Percentiles rank a stretch among this genome's conserved stretches.
Evolutionary conservation across 2,113 vertebrate genomes (phyloP).

Genomic region (Halcyon senegalensis): DNA sequence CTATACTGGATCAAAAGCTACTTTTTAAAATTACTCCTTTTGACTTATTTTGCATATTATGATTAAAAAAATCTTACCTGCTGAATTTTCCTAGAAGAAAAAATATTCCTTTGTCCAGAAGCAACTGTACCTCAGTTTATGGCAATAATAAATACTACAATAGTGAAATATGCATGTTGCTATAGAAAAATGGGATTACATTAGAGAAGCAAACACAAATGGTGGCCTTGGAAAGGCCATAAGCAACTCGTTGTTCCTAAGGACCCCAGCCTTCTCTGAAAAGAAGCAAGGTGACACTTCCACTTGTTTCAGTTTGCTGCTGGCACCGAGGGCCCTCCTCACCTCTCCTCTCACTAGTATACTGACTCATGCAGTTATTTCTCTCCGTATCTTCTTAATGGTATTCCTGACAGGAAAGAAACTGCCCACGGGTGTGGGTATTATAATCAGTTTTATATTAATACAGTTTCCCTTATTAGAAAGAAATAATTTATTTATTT

Average conservation of each 20-base stretch:
- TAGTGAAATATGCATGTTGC: background rate
- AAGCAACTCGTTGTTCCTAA: background rate
- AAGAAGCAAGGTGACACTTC: background rate
- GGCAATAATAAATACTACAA: background rate
- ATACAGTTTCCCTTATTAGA: background rate
- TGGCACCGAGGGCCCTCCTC: background rate
- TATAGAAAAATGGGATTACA: background rate
- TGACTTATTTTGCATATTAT: conserved; percentile 21
- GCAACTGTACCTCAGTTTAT: background rate
- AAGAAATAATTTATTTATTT: background rate
- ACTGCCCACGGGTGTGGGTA: background rate
- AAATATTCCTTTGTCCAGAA: background rate
- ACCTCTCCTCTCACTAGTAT: background rate
- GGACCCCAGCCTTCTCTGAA: background rate
- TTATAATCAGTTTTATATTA: background rate
- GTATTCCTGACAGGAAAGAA: background rate
- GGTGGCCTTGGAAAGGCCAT: background rate
- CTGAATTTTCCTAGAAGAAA: background rate
- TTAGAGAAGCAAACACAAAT: background rate
- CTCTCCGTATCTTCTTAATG: background rate
- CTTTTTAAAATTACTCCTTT: background rate
- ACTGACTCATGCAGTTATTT: background rate
- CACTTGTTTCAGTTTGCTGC: background rate
- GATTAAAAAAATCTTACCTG: conserved; percentile 19
- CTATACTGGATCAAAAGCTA: conserved; percentile 18